phyloP scores from a whole-genome alignment of 2,797 vertebrate genomes.

The Platalea minor region DNA sequence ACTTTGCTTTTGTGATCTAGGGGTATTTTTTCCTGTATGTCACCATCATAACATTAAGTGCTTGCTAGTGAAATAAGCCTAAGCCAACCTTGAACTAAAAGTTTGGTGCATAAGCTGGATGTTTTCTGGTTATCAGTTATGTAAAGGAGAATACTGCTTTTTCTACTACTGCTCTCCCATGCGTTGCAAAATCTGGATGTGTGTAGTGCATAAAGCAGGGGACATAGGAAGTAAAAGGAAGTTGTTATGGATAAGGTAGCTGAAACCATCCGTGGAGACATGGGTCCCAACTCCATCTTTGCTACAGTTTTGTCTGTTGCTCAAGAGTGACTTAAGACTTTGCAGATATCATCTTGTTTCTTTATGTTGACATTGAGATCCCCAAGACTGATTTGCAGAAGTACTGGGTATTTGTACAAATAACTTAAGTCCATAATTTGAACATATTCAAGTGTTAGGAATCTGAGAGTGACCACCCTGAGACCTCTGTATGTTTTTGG shows the following conservation, averaged over 20 bases:
- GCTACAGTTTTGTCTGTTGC: not conserved
- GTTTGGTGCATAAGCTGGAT: not conserved
- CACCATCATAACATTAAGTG: not conserved
- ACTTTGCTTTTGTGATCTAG: not conserved
- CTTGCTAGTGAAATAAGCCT: not conserved
- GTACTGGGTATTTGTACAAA: not conserved
- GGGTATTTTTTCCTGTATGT: not conserved
- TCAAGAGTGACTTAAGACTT: not conserved
- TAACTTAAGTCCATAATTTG: not conserved
- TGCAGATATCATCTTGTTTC: not conserved
- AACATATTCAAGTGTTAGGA: not conserved
- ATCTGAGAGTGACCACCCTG: not conserved
- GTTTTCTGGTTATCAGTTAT: not conserved
- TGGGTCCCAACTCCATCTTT: not conserved
- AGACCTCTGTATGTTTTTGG: not conserved
- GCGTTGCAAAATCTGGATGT: not conserved
- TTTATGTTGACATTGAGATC: not conserved
- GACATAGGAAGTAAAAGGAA: not conserved
- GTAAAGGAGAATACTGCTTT: not conserved
- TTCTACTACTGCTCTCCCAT: not conserved
- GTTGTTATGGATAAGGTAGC: not conserved
- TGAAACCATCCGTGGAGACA: not conserved
- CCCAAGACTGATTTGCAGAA: not conserved
- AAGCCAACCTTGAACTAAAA: not conserved
- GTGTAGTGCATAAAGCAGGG: not conserved